Conservation (phyloP, 2,113 vertebrate genomes). For the Ursus arctos region DNA sequence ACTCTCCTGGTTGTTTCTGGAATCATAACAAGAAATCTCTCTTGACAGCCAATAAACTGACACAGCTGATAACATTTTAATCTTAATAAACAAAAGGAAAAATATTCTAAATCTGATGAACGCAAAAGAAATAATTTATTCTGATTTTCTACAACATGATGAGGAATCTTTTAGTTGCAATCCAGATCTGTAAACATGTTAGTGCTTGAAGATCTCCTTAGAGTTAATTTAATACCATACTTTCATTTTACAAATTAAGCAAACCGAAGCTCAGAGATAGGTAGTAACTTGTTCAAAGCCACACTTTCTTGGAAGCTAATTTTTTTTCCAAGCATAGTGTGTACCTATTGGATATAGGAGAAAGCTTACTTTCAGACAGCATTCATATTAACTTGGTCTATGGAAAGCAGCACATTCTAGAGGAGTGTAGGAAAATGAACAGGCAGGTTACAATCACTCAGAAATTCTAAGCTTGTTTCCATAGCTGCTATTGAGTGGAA, state of each 20-base stretch:
- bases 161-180: conserved; percentile 15
- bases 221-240: conserved; percentile 22
- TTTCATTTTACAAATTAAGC: background rate
- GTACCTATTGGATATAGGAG: background rate
- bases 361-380: background rate
- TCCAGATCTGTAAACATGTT: background rate
- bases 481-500: conserved; percentile 20
- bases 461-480: conserved; percentile 6
- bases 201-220: background rate
- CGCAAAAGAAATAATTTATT: background rate
- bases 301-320: background rate
- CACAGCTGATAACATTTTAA: conserved; percentile 22
- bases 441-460: background rate
- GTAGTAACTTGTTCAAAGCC: background rate
- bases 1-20: background rate
- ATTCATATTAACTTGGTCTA: background rate
- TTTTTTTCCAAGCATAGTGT: background rate
- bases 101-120: background rate
- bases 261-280: background rate
- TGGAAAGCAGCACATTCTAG: conserved; percentile 12
- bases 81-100: background rate
- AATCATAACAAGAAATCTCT: conserved; percentile 22
- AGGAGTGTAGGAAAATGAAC: background rate
- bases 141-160: conserved; percentile 11
- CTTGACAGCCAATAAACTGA: conserved; percentile 3